A percentile compares a stretch with the other conserved stretches of the same genome.
These are phyloP conservation scores for Calycopis cecrops DNA, from an alignment of 1,140 invertebrate species.

Conservation along the genomic window DNA sequence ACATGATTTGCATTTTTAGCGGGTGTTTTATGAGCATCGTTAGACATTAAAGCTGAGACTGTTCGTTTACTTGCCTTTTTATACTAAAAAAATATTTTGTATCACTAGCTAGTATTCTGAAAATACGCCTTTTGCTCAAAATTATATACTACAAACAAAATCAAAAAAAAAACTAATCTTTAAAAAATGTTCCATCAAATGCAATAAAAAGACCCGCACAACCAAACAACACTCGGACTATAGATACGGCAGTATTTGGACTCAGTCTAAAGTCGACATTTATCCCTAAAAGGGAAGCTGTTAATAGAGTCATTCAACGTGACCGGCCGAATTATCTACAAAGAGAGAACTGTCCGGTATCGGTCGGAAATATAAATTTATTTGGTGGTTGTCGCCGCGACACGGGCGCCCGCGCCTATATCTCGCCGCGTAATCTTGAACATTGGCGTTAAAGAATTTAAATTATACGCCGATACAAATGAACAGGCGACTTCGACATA, in stretches of 20 bases:
- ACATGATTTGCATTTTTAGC: too few relatives aligned
- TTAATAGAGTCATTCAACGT: conserved; percentile 75
- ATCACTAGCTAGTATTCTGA: too few relatives aligned
- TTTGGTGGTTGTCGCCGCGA: conserved; percentile 66
- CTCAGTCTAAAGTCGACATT: conserved; percentile 61
- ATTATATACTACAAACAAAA: too few relatives aligned
- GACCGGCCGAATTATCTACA: conserved; percentile 73
- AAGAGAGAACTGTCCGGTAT: conserved; percentile 65
- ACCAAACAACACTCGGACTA: conserved; percentile 28
- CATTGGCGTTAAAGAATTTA: conserved; percentile 75
- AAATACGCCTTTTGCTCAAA: too few relatives aligned
- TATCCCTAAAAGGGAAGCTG: conserved; percentile 73
- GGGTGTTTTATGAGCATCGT: too few relatives aligned
- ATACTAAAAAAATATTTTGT: too few relatives aligned
- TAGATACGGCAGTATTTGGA: conserved; percentile 44
- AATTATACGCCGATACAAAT: conserved; percentile 74
- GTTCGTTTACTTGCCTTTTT: too few relatives aligned
- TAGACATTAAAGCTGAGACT: too few relatives aligned
- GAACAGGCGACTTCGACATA: conserved; percentile 65
- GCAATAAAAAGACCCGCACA: background rate
- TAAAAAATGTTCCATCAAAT: too few relatives aligned
- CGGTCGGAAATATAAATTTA: conserved; percentile 74
- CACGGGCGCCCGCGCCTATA: conserved; percentile 68
- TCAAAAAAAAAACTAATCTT: too few relatives aligned
- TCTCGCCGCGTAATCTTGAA: conserved; percentile 72